Evolutionary conservation across 2,797 vertebrate genomes (phyloP), one percentile per base, ranked within the genome.

Genomic region (Hybognathus amarus): DNA sequence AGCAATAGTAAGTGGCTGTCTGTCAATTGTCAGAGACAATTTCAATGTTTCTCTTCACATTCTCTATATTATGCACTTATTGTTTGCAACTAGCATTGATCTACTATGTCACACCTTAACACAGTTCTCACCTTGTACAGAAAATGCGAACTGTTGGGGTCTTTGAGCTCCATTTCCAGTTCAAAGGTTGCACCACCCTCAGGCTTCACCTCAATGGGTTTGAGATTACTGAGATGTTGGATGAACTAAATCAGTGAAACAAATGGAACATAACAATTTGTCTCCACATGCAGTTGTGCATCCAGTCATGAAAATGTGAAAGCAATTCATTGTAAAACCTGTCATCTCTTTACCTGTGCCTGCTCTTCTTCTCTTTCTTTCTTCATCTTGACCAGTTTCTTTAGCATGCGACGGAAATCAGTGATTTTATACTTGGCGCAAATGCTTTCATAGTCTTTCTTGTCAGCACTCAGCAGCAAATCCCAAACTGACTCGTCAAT

Each of bases 361-460:
- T 96, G 93, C 85, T 95, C 94, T 56, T 84, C 90, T 66, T 97
- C 96, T 30, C 91, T 85, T 38, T 95, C 94, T 86, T 74, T 94
- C 89, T 91, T 97, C 90, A 98, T 88, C 89, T 95, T 90, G 24
- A 76, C 93, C 77, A 99, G 94, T 91, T 89, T 96, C 83, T 91
- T 97, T 87, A 98, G 92, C 96, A 98, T 97, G 18, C 95, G 94
- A 5, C 97, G 95, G 89, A 96, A 98, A 90, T 98, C 93, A 1
- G 91, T 96, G 87, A 98, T 93, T 10, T 95, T 94, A 0, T 96
- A 93, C 5, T 97, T 95, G 0, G 74, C 0, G 85, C 97, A 98
- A 89, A 98, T 97, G 10, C 63, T 83, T 88, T 98, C 97, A 0
- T 97, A 98, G 91, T 99, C 97, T 90, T 93, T 98, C 77, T 90